Base-by-base conservation (phyloP, 2,888 invertebrate genomes). In the Thera britannica region DNA sequence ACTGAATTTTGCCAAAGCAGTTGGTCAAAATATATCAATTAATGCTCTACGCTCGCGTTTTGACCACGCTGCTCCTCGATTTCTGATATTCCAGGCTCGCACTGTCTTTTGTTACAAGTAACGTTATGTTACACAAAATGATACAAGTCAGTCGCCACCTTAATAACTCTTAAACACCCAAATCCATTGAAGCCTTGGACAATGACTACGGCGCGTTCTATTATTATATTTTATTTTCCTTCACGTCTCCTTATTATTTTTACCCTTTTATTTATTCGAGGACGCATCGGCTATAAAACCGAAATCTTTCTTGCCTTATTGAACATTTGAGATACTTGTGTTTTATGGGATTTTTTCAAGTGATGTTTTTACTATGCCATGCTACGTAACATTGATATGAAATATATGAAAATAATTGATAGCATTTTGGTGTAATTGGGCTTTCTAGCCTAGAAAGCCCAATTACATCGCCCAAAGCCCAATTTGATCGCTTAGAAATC, bases 211-310 rank as follows among this genome's bases (percentile, higher is more conserved):
- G 84, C 71, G 75, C 73, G 78, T 71, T 67, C 83, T 84, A 85
- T 90, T 88, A 89, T 90, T 90, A 89, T 89, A 88, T 90, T 89
- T 90, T 90, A 90, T 91, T 90, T 84, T 84, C 83, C 83, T 79
- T 83, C 80, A 79, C 84, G 82, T 82, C 84, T 86, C 84, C 90
- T 90, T 90, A 92, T 92, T 92, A 92, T 91, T 91, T 90, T 90
- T 88, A 90, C 89, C 87, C 83, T 83, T 87, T 86, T 89, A 86
- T 88, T 88, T 88, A 87, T 90, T 85, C 83, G 85, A 86, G 83
- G 84, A 87, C 85, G 87, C 89, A 90, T 90, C 86, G 88, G 82
- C 86, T 83, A 88, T 90, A 90, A 91, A 90, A 89, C 83, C 78
- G 86, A 86, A 89, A 90, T 88, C 86, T 87, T 83, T 86, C 85